These are phyloP conservation scores for Holocentrus rufus DNA, from an alignment of 2,797 vertebrate genomes.

Conservation along the genomic window DNA sequence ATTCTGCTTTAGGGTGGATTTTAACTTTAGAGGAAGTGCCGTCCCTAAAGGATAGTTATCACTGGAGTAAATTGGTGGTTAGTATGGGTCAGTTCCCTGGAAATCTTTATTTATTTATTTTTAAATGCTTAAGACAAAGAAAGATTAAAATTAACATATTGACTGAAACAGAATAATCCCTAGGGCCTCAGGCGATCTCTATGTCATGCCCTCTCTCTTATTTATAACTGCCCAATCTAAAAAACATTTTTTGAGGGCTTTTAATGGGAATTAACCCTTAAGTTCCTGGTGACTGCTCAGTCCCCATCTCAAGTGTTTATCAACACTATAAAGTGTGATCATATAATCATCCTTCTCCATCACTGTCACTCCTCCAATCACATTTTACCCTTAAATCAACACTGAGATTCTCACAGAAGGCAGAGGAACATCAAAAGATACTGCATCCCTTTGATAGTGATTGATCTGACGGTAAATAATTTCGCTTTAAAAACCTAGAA, in stretches of 20 bases:
- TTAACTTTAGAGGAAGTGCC: conserved; percentile 21
- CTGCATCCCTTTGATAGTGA: conserved; percentile 46
- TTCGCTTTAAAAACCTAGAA: neutral
- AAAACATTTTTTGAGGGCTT: neutral
- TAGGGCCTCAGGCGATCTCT: conserved; percentile 3
- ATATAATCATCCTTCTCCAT: conserved; percentile 11
- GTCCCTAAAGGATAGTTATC: conserved; percentile 37
- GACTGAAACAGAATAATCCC: neutral
- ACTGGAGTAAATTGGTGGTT: conserved; percentile 27
- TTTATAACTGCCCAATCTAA: neutral
- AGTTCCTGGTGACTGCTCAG: neutral
- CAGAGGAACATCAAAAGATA: conserved; percentile 51
- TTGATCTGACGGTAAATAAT: conserved; percentile 41
- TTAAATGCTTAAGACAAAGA: conserved; percentile 37
- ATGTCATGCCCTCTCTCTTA: neutral
- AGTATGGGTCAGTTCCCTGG: conserved; percentile 37
- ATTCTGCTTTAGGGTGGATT: conserved; percentile 43
- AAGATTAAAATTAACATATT: conserved; percentile 13
- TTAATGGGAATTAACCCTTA: neutral
- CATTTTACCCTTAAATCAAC: conserved; percentile 38
- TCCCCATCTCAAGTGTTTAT: neutral
- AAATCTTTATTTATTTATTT: too few relatives aligned
- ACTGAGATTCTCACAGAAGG: conserved; percentile 29
- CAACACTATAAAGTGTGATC: conserved; percentile 11
- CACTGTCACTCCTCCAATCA: conserved; percentile 12